Evolutionary conservation across 2,113 vertebrate species (phyloP), one percentile per base, ranked within the genome.

Genomic region (Laterallus jamaicensis): DNA sequence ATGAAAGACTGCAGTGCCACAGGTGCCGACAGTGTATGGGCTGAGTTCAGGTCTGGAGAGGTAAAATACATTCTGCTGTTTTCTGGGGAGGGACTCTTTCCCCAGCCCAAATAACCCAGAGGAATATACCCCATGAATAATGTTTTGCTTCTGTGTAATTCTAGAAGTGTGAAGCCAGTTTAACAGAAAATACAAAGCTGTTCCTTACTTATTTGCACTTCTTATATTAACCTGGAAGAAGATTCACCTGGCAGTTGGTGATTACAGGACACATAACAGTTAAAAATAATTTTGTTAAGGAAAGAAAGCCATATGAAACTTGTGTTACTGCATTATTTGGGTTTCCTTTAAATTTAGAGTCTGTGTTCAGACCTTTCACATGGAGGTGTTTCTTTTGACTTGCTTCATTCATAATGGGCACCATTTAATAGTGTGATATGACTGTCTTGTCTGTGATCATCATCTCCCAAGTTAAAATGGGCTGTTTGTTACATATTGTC

Each of bases 51-150:
- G 55, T 70, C n/a, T 31, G 52, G 47, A 74, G 64, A 58, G 47
- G 18, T 58, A 47, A 81, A 86, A 66, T 24, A 26, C 7, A 25
- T 39, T 73, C 54, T 52, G 24, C 50, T 28, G 4, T 15, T 80
- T 63, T 60, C 42, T 64, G 32, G 12, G 17, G 21, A 28, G 17
- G 10, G 4, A 12, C 40, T 35, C 64, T 69, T 78, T 50, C 42
- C 52, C 31, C 52, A 50, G 8, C 24, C 24, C 47, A 50, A 6
- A 40, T 40, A 84, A 75, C 74, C 26, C 52, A 40, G 40, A 82
- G 44, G 14, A 66, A 56, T 12, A 35, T 6, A 42, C 29, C 17
- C 40, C 0, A 1, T 31, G 59, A 49, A 31, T 6, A 37, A 0
- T 73, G 1, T 37, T 93, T 82, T 64, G 42, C 13, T 71, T 82